Conservation (phyloP, 2,113 vertebrate genomes). For the Rhynchopsitta pachyrhyncha region DNA sequence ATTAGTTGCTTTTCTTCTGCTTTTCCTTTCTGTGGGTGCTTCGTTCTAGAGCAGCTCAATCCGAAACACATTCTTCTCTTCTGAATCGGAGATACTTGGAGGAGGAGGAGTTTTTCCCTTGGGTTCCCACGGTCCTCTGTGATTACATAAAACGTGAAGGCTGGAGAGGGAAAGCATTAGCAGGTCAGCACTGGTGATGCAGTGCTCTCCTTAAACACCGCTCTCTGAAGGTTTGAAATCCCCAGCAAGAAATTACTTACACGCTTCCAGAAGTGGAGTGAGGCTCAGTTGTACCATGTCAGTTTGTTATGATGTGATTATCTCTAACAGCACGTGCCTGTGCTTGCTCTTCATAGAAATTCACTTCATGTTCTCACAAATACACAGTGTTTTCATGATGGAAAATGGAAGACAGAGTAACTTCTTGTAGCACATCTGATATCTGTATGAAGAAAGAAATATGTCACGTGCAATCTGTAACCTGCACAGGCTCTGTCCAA, state of each 20-base stretch:
- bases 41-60: background rate
- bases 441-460: background rate
- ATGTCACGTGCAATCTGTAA: fast-evolving
- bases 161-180: background rate
- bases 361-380: background rate
- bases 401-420: background rate
- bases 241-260: background rate
- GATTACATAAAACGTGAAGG: slow-evolving; percentile 9
- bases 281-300: background rate
- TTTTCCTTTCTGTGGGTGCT: background rate
- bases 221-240: background rate
- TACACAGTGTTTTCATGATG: background rate
- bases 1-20: background rate
- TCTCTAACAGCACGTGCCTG: background rate
- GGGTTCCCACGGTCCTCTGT: slow-evolving; percentile 16
- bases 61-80: background rate
- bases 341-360: background rate
- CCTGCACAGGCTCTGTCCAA: background rate
- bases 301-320: background rate
- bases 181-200: background rate
- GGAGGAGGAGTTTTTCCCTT: slow-evolving; percentile 42
- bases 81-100: background rate
- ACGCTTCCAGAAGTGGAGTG: background rate
- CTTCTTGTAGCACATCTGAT: background rate
- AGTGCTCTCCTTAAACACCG: background rate